phyloP scores from a whole-genome alignment of 92 coral and sea anemone genomes.

The Pocillopora meandrina region DNA sequence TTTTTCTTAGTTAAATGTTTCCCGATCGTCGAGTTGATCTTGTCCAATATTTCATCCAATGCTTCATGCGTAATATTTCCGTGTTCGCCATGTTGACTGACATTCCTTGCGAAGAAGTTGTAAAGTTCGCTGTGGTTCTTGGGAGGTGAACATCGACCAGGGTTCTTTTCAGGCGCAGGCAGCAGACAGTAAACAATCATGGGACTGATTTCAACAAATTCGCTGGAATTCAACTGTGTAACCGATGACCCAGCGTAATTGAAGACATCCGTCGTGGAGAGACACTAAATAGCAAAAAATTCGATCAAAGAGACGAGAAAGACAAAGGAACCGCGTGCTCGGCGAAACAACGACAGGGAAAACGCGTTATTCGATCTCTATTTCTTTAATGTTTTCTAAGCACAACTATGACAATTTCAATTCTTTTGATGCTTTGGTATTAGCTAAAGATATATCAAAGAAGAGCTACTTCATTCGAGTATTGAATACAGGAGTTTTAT shows the following conservation, averaged over 20 bases:
- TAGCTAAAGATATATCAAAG: too few relatives aligned
- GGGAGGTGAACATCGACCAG: constrained; percentile 56
- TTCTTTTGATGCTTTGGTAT: too few relatives aligned
- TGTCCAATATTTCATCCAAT: constrained; percentile 43
- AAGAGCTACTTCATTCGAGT: too few relatives aligned
- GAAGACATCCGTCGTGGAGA: constrained; percentile 44
- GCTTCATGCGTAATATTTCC: constrained; percentile 42
- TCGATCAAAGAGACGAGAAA: not conserved
- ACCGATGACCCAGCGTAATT: constrained; percentile 11
- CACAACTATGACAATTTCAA: too few relatives aligned
- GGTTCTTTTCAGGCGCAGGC: constrained; percentile 58
- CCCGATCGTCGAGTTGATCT: constrained; percentile 54
- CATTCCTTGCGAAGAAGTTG: constrained; percentile 43
- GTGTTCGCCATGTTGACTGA: constrained; percentile 26
- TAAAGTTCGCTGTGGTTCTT: constrained; percentile 63
- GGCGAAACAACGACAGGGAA: not conserved
- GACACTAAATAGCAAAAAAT: constrained; percentile 44
- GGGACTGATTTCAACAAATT: constrained; percentile 34
- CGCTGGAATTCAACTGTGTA: constrained; percentile 36
- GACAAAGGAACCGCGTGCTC: constrained; percentile 7
- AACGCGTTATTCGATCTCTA: too few relatives aligned
- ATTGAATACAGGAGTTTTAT: too few relatives aligned
- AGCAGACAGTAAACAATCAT: constrained; percentile 56
- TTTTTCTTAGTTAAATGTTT: constrained; percentile 36
- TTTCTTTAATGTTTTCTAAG: too few relatives aligned